Conservation (phyloP, 2,797 vertebrate species). For the Alcedo atthis region DNA sequence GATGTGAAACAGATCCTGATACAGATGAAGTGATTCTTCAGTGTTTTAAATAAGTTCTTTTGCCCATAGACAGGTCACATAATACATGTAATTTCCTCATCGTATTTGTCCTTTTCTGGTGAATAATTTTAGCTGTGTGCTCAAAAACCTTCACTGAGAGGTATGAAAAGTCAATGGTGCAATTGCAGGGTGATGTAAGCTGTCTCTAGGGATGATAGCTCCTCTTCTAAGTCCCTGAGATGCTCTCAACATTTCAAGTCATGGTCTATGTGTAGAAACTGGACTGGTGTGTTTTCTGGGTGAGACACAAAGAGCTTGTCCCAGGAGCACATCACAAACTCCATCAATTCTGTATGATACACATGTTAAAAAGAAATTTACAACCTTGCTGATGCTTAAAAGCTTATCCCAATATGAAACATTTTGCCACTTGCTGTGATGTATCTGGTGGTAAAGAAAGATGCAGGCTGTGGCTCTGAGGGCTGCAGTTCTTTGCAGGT, state of each 20-base stretch:
- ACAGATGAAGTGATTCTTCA: background rate
- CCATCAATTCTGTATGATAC: background rate
- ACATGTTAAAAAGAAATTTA: background rate
- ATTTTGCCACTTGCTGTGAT: background rate
- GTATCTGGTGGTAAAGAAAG: background rate
- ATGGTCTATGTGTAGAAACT: accelerated
- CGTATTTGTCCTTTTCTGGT: background rate
- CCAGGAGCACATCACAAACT: background rate
- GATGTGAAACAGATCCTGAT: conserved; percentile 10
- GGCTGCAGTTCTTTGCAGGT: background rate
- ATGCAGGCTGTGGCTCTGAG: background rate
- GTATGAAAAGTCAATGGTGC: background rate
- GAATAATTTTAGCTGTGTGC: background rate
- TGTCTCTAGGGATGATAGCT: background rate
- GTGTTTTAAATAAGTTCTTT: conserved; percentile 46
- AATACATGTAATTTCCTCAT: background rate
- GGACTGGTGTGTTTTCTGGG: background rate
- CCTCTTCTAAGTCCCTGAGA: background rate
- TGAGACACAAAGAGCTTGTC: background rate
- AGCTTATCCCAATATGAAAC: background rate
- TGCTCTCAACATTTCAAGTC: background rate
- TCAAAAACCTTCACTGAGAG: background rate
- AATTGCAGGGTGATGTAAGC: too few relatives aligned
- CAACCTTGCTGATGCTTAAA: background rate
- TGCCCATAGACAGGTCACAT: background rate